Conservation (phyloP, 2,113 vertebrate genomes). For the Phodopus roborovskii region DNA sequence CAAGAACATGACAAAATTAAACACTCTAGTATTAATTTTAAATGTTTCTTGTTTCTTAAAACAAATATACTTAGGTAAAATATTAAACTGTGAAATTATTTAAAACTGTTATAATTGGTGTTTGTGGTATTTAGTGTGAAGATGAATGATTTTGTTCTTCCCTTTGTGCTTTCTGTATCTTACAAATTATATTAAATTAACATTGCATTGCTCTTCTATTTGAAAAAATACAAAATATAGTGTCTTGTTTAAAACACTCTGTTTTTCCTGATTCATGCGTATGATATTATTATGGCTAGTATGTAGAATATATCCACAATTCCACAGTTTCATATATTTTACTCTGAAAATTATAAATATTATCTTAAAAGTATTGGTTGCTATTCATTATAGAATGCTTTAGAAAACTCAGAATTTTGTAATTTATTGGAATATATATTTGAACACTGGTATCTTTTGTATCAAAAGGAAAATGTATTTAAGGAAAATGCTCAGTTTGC, state of each 20-base stretch:
- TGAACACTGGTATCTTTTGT: neutral
- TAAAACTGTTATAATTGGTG: neutral
- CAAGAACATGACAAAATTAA: neutral
- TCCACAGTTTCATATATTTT: neutral
- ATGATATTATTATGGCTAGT: neutral
- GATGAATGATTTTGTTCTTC: neutral
- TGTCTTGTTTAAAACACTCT: neutral
- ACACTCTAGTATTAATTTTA: neutral
- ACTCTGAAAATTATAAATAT: neutral
- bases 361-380: neutral
- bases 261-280: neutral
- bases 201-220: neutral
- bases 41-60: neutral
- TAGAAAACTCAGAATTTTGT: neutral
- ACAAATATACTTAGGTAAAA: neutral
- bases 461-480: neutral
- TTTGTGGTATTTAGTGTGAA: neutral
- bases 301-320: neutral
- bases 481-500: neutral
- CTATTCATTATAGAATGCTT: neutral
- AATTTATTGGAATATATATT: conserved; percentile 44
- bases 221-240: neutral
- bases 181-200: neutral
- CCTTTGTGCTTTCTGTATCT: neutral
- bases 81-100: neutral